Evolutionary conservation across 2,888 invertebrate genomes (phyloP), one percentile per base, ranked within the genome.

Genomic region (Pyrrhia umbra): DNA sequence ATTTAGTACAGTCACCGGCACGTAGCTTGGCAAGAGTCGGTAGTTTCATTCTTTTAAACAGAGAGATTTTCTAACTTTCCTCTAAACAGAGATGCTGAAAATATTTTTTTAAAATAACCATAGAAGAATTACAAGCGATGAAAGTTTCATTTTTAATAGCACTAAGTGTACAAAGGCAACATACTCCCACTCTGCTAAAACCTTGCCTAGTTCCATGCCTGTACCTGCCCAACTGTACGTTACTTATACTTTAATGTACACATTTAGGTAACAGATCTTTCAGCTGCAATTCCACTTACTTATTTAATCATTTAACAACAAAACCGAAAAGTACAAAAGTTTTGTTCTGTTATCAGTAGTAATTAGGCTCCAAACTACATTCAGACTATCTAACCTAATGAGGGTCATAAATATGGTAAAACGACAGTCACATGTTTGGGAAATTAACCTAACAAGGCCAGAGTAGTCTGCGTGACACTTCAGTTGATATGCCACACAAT

Each of bases 401-500:
- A 69, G 42, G 47, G 60, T 43, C 39, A 55, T 65, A 55, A 57
- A 58, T 60, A 65, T 39, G 37, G 37, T 52, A 42, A 63, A 65
- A 40, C 40, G 52, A 55, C 61, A 67, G 40, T 39, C 42, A 54
- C 30, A 40, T 42, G 37, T 60, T 55, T 30, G 34, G 30, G 40
- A 42, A 73, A 61, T 62, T 50, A 18, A 46, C 54, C 27, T 15
- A 30, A 18, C 67, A 66, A 70, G 73, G 67, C 52, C 37, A 20
- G 34, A 39, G 57, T 49, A 43, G 46, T 45, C 50, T 40, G 39
- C 45, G 56, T 43, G 43, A 20, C 25, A n/a, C 23, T 34, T n/a
- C n/a, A 34, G 16, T 43, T n/a, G 64, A 23, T 18, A 40, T n/a
- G n/a, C 9, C 6, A 10, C n/a, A 18, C 18, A 18, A 13, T 39